Percentiles rank a stretch among this genome's conserved stretches.
Conservation (phyloP, 2,888 invertebrate genomes). For the Polydesmus complanatus region DNA sequence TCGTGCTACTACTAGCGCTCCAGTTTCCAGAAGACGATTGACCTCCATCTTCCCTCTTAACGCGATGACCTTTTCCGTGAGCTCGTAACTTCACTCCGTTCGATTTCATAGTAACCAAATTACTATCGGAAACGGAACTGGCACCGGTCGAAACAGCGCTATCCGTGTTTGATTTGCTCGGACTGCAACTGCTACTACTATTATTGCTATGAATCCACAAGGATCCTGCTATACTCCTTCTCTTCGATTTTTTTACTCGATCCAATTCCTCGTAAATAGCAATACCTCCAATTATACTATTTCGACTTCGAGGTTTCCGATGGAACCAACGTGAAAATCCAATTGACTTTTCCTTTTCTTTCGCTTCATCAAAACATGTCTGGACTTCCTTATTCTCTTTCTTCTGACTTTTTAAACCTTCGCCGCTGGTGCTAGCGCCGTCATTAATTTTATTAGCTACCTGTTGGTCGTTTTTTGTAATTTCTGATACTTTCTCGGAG, state of each 20-base stretch:
- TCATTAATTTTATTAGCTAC: neutral
- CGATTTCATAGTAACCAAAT: neutral
- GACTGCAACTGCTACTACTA: conserved; percentile 4
- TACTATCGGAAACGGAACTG: neutral
- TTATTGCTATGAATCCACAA: neutral
- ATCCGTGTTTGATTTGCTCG: conserved; percentile 12
- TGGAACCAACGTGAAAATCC: conserved; percentile 7
- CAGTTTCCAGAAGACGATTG: conserved; percentile 88
- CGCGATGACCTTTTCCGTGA: neutral
- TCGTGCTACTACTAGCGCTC: conserved; percentile 70
- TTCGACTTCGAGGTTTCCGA: conserved; percentile 2
- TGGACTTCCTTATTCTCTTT: conserved; percentile 10
- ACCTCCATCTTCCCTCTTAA: conserved; percentile 46
- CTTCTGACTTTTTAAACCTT: neutral
- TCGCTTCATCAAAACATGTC: neutral
- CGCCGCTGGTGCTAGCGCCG: neutral
- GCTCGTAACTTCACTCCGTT: conserved; percentile 50
- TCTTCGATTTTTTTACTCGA: conserved; percentile 9
- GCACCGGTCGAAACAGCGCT: conserved; percentile 8
- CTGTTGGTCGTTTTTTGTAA: conserved; percentile 1
- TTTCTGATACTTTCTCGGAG: conserved; percentile 45
- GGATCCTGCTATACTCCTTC: conserved; percentile 1
- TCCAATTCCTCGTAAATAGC: conserved; percentile 14
- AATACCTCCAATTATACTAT: conserved; percentile 15
- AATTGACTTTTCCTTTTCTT: neutral